Base-by-base conservation (phyloP, 1,140 invertebrate species). In the Papilio glaucus region DNA sequence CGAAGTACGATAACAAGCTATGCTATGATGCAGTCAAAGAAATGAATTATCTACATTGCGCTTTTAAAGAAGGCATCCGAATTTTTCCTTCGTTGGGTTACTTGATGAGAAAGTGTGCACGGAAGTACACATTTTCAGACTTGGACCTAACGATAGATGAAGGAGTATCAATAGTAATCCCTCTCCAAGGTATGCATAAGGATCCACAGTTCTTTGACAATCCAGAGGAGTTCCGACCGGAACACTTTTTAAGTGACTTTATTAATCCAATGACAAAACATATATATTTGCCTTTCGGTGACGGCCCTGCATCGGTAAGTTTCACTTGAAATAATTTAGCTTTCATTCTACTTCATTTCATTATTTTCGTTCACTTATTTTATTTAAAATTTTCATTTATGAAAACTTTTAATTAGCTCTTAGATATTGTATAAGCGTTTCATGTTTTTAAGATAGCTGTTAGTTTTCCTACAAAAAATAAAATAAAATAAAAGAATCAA, bases 171-270 rank as follows among this genome's bases (percentile, higher is more conserved):
- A 62, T 94, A 13, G 63, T 85, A 10, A 83, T 94, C 38, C 85
- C 88, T 0, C 1, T 91, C 1, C 93, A 90, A 76, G 85, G 80
- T 0, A 83, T 95, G 33, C 94, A 95, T 41, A 93, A 88, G 7
- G 94, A 95, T 83, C 84, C 91, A 3, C 75, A 88, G 10, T 83
- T 94, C 63, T 95, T 93, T 82, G 88, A 91, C 0, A 81, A 94
- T 10, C 95, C 95, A 0, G 76, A 90, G 12, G 74, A 79, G 12
- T 95, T 94, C 74, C 81, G 91, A 72, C 95, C 95, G 0, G 93
- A 95, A 53, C 77, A 95, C 70, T 95, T 95, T 65, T 71, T 72
- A n/a, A 79, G 85, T 0, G 87, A 93, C 39, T 77, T 82, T 41
- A 38, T 81, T 0, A 70, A 78, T 12, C 70, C 76, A 8, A 82